Conservation (phyloP, 2,888 invertebrate genomes). For the Andrena trimmerana region DNA sequence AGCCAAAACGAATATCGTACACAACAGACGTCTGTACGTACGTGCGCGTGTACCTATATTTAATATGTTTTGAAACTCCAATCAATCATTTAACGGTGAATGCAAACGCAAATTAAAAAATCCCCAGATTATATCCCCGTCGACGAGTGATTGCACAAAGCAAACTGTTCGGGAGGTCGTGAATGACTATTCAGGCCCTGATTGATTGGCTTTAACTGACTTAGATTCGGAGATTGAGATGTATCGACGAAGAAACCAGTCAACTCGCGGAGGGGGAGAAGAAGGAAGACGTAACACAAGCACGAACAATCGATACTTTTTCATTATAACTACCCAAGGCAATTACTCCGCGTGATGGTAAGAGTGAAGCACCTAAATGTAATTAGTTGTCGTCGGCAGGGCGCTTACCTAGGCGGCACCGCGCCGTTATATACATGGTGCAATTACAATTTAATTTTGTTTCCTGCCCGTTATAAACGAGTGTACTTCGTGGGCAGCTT, state of each 20-base stretch:
- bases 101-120: constrained; percentile 19
- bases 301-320: constrained; percentile 71
- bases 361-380: constrained; percentile 76
- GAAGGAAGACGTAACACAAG: constrained; percentile 37
- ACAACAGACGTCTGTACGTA: background rate
- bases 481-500: constrained; percentile 73
- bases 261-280: constrained; percentile 16
- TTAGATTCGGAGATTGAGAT: constrained; percentile 38
- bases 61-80: constrained; percentile 32
- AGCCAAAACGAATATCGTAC: constrained; percentile 42
- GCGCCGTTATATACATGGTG: constrained; percentile 71
- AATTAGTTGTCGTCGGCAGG: constrained; percentile 76
- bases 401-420: constrained; percentile 71
- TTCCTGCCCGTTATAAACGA: constrained; percentile 74
- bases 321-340: constrained; percentile 73
- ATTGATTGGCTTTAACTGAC: constrained; percentile 25
- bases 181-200: constrained; percentile 24
- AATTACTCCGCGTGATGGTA: constrained; percentile 71
- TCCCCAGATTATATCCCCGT: background rate
- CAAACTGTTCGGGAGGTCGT: background rate
- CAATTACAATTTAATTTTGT: constrained; percentile 79
- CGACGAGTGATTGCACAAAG: background rate
- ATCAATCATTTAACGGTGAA: constrained; percentile 27
- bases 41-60: background rate
- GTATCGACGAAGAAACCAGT: constrained; percentile 18